Evolutionary conservation across 2,888 invertebrate species (phyloP), one percentile per base, ranked within the genome.

Genomic region (Onchidella celtica): DNA sequence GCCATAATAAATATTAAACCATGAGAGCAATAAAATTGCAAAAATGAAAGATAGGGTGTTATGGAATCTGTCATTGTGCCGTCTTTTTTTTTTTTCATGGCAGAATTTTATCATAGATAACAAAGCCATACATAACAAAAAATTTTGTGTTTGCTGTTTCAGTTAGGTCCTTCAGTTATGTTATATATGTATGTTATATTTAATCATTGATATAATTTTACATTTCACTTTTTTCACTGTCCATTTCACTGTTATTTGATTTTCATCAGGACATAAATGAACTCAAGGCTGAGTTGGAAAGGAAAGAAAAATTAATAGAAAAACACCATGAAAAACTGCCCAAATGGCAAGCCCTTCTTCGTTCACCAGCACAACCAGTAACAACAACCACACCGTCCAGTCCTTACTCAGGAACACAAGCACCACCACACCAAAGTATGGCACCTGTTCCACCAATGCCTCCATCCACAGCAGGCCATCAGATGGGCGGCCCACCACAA

Each of bases 271-370:
- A 98, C 91, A 97, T 97, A 88, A 95, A 95, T 87, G 98, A 98
- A 92, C 94, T 98, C 36, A 95, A 96, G 88, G 95, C 95, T 83
- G 98, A 98, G 93, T 94, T 98, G 77, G 95, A 95, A 17, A 95
- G 98, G n/a, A 98, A 98, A 92, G 98, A 98, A 84, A 96, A 97
- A 77, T 94, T 98, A 2, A 94, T 98, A 24, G 95, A 97, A 88
- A 95, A 97, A 80, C 98, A 98, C 90, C 97, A 97, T 90, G 97
- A 97, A 85, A 97, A 98, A 92, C 96, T 98, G 76, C 96, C 96
- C 40, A 96, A 96, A 78, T 98, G 98, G 98, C 98, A 98, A 93
- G 96, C 95, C 87, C 94, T 98, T 81, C 93, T 98, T 32, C 88
- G 72, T 85, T 85, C 85, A 29, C 81, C 79, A 6, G 83, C 77